A percentile compares a stretch with the other conserved stretches of the same genome.
Evolutionary conservation across 2,797 vertebrate genomes (phyloP).

Genomic region (Avahi laniger): DNA sequence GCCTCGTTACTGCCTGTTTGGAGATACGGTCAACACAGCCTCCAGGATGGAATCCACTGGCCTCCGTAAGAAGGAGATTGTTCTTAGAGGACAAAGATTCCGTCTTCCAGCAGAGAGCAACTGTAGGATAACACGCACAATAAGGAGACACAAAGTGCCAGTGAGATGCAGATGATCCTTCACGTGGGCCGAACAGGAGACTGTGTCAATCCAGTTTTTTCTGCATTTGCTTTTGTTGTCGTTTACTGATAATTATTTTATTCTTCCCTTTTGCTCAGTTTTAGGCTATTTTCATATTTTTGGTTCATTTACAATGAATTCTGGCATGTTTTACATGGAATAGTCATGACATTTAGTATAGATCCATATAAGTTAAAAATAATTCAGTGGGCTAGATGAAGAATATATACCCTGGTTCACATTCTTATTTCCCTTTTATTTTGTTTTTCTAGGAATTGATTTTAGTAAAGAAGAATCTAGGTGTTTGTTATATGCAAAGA

Average conservation of each 20-base stretch:
- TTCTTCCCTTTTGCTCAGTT: not conserved
- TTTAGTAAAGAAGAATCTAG: not conserved
- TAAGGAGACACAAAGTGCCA: too few species aligned
- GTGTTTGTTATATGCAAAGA: not conserved
- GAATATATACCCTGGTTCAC: not conserved
- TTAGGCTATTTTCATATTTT: not conserved
- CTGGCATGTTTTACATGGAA: not conserved
- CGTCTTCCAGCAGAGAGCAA: not conserved
- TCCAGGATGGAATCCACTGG: slow-evolving; percentile 98
- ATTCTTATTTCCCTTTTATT: not conserved
- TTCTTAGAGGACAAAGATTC: not conserved
- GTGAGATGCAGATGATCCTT: not conserved
- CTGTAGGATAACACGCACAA: not conserved
- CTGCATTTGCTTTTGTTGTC: not conserved
- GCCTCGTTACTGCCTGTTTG: slow-evolving; percentile 97
- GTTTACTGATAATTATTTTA: not conserved
- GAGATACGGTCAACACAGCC: slow-evolving; percentile 96
- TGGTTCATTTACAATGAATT: not conserved
- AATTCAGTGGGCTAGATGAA: not conserved
- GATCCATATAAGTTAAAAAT: not conserved
- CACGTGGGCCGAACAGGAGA: not conserved
- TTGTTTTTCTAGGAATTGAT: not conserved
- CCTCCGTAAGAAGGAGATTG: slow-evolving; percentile 89
- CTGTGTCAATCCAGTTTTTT: not conserved
- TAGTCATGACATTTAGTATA: not conserved